These are phyloP conservation scores for Drosophila equinoxialis DNA, from an alignment of 1,140 invertebrate species.

Conservation along the genomic window DNA sequence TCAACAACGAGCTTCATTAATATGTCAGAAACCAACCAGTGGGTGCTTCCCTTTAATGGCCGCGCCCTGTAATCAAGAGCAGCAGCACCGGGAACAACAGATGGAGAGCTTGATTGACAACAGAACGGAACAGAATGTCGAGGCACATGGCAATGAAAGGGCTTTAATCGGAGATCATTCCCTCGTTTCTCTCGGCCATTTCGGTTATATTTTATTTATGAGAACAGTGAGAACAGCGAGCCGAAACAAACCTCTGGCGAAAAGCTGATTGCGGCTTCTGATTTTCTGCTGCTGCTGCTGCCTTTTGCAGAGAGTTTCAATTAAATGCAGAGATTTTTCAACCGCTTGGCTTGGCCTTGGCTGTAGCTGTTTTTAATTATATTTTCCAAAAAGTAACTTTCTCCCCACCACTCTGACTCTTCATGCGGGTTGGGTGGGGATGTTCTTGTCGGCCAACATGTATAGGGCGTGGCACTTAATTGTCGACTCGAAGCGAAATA, in stretches of 20 bases:
- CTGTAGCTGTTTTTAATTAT: slow-evolving; percentile 70
- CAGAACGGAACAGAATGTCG: not conserved
- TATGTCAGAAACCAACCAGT: slow-evolving; percentile 54
- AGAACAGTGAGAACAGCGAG: slow-evolving; percentile 16
- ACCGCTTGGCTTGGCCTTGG: slow-evolving; percentile 21
- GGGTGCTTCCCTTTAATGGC: slow-evolving; percentile 56
- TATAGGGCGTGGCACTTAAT: slow-evolving; percentile 64
- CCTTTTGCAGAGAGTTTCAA: slow-evolving; percentile 58
- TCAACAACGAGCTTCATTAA: slow-evolving; percentile 58
- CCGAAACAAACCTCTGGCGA: slow-evolving; percentile 14
- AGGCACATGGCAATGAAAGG: slow-evolving; percentile 9
- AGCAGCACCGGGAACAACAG: slow-evolving; percentile 36
- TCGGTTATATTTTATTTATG: slow-evolving; percentile 74
- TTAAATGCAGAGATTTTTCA: slow-evolving; percentile 73
- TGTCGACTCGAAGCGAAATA: slow-evolving; percentile 63
- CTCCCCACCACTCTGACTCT: not conserved
- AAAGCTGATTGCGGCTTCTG: slow-evolving; percentile 46
- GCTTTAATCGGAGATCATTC: slow-evolving; percentile 49
- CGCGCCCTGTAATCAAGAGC: slow-evolving; percentile 48
- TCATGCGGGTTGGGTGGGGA: not conserved
- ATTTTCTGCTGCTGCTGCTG: not conserved
- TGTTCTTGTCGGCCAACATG: slow-evolving; percentile 30
- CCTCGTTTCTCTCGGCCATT: slow-evolving; percentile 17
- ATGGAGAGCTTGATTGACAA: slow-evolving; percentile 53
- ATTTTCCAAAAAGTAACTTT: slow-evolving; percentile 33